Conservation (phyloP, 2,888 invertebrate genomes). For the Melitaea athalia region DNA sequence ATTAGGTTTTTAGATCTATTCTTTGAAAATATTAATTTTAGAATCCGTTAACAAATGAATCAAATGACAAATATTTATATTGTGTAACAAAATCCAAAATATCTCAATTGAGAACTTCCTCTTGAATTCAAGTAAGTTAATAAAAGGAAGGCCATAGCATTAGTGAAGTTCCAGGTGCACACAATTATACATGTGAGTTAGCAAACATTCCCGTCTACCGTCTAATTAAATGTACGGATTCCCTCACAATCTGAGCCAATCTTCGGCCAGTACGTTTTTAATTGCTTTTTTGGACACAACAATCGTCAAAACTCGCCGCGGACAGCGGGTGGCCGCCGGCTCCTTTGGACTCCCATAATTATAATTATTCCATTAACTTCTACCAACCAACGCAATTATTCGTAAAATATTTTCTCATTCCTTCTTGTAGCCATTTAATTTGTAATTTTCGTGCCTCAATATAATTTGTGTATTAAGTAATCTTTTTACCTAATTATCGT, state of each 20-base stretch:
- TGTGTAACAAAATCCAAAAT: too few relatives aligned
- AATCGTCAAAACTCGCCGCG: slow-evolving; percentile 63
- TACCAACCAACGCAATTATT: slow-evolving; percentile 72
- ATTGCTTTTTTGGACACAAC: slow-evolving; percentile 77
- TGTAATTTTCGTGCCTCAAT: slow-evolving; percentile 42
- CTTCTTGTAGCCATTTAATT: slow-evolving; percentile 50
- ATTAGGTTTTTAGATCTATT: too few relatives aligned
- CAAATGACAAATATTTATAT: too few relatives aligned
- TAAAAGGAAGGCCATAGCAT: not conserved
- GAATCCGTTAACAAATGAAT: too few relatives aligned
- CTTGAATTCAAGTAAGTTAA: not conserved
- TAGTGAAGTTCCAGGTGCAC: slow-evolving; percentile 9
- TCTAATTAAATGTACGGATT: slow-evolving; percentile 48
- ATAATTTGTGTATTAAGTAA: slow-evolving; percentile 35
- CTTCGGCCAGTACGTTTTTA: slow-evolving; percentile 67
- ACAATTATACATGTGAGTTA: slow-evolving; percentile 13
- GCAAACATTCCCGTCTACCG: slow-evolving; percentile 18
- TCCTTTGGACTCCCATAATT: slow-evolving; percentile 73
- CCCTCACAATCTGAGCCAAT: slow-evolving; percentile 60
- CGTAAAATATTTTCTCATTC: slow-evolving; percentile 65
- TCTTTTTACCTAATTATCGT: slow-evolving; percentile 37
- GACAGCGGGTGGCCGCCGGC: slow-evolving; percentile 78
- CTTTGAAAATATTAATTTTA: too few relatives aligned
- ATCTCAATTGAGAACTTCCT: not conserved
- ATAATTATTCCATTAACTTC: slow-evolving; percentile 80